phyloP scores from a whole-genome alignment of 2,113 vertebrate genomes.

The Bos indicus region DNA sequence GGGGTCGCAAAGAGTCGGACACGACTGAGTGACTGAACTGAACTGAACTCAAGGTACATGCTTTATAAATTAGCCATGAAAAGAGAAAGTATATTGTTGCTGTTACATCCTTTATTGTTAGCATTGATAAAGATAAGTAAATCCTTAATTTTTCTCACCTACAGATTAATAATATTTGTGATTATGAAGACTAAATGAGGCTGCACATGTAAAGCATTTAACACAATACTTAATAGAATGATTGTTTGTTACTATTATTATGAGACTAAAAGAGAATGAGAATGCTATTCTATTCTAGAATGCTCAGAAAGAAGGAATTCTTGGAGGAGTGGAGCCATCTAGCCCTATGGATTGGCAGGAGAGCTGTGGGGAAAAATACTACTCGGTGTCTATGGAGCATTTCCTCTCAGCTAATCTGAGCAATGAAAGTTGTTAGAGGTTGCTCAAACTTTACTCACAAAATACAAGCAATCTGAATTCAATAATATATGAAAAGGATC shows the following conservation, averaged over 20 bases:
- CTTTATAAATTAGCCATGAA: background rate
- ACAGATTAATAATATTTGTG: background rate
- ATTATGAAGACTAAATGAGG: background rate
- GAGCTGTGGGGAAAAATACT: background rate
- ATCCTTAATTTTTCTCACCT: background rate
- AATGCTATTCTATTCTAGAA: background rate
- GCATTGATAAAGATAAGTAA: background rate
- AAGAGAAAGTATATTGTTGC: background rate
- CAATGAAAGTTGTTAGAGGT: background rate
- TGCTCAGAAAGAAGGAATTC: background rate
- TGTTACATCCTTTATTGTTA: background rate
- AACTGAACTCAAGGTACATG: background rate
- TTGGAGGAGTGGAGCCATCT: background rate
- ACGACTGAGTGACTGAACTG: too few relatives aligned
- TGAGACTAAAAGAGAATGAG: background rate
- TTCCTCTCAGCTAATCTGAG: background rate
- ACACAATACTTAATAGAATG: background rate
- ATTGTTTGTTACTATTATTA: background rate
- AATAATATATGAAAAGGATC: background rate
- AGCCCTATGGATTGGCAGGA: background rate
- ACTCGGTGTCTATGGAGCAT: fast-evolving
- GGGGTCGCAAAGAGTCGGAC: too few relatives aligned
- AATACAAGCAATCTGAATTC: background rate
- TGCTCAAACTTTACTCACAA: background rate
- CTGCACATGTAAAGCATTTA: background rate